phyloP scores from a whole-genome alignment of 2,797 vertebrate genomes.

The Oceanodroma leucorhoa region DNA sequence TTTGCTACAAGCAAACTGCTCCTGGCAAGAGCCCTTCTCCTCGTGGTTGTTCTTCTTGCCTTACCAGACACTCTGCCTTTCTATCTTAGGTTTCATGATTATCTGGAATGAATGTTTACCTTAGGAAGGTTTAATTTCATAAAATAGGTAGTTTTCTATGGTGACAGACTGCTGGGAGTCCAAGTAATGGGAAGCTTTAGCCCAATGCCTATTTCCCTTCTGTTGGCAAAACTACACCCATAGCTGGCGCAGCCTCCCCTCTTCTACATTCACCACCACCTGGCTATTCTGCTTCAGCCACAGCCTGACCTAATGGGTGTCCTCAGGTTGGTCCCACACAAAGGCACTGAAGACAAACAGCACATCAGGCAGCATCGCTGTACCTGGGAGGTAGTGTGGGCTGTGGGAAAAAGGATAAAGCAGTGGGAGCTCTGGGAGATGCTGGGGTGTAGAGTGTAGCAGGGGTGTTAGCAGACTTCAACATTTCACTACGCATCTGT shows the following conservation, averaged over 20 bases:
- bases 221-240: background rate
- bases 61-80: background rate
- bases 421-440: background rate
- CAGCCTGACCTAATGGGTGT: background rate
- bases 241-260: background rate
- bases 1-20: background rate
- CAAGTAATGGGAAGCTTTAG: background rate
- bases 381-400: background rate
- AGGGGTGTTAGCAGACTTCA: background rate
- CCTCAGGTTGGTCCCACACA: background rate
- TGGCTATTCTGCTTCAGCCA: background rate
- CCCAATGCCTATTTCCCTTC: background rate
- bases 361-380: rapidly evolving
- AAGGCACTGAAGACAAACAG: background rate
- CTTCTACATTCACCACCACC: background rate
- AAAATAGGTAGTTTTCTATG: background rate
- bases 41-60: background rate
- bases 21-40: background rate
- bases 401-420: background rate
- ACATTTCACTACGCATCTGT: rapidly evolving
- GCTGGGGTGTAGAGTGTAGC: background rate
- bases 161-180: background rate
- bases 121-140: background rate
- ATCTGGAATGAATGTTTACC: background rate
- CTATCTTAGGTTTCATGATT: background rate